Evolutionary conservation across 1,140 invertebrate genomes (phyloP).

Genomic region (Lepidurus couesii): DNA sequence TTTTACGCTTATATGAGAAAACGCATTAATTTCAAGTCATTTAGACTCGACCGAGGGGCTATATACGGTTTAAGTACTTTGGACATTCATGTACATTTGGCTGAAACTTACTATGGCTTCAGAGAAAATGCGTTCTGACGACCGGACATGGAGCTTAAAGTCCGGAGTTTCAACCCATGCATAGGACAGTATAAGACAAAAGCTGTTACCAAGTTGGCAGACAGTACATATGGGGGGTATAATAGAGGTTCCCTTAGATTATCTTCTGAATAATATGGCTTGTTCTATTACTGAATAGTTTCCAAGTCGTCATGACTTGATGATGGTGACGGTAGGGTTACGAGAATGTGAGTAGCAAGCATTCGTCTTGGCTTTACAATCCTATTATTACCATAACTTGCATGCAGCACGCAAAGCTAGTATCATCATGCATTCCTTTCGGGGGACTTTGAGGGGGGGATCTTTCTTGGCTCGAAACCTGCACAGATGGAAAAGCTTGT

Average conservation of each 20-base stretch:
- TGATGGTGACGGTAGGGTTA: conserved; percentile 13
- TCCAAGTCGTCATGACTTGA: neutral
- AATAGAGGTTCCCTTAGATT: neutral
- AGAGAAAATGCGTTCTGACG: no score
- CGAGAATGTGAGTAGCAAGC: conserved; percentile 11
- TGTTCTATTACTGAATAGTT: conserved; percentile 4
- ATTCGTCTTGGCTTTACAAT: conserved; percentile 22
- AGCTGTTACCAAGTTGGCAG: no score
- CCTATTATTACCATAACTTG: conserved; percentile 22
- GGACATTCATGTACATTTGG: neutral
- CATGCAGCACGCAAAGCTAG: conserved; percentile 16
- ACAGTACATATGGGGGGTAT: neutral
- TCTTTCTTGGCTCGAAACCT: neutral
- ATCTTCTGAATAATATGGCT: neutral
- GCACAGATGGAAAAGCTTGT: neutral
- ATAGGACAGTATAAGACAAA: no score
- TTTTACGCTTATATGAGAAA: neutral
- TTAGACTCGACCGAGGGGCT: neutral
- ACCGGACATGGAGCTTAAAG: no score
- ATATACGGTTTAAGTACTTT: neutral
- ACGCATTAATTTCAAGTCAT: neutral
- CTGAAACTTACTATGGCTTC: no score
- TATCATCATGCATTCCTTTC: conserved; percentile 4
- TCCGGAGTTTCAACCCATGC: no score
- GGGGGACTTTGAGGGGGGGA: neutral